These are phyloP conservation scores for Sternotherus odoratus DNA, from an alignment of 2,797 vertebrate genomes.

Conservation along the genomic window DNA sequence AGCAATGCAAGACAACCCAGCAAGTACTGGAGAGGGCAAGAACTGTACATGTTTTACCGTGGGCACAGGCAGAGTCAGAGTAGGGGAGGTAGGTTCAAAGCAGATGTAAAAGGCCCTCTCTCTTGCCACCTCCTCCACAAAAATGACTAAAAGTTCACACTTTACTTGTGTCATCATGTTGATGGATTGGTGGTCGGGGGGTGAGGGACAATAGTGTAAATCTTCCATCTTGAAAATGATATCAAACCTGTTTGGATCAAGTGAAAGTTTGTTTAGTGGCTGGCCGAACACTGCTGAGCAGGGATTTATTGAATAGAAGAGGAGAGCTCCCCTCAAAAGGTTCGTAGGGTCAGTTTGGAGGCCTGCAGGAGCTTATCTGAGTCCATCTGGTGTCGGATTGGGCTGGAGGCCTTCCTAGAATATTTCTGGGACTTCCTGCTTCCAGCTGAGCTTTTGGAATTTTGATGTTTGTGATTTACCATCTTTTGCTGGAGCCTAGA, in stretches of 20 bases:
- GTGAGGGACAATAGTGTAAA: not conserved
- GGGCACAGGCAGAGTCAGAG: not conserved
- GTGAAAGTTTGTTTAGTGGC: not conserved
- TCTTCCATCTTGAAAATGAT: not conserved
- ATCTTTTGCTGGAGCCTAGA: not conserved
- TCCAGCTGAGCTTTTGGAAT: not conserved
- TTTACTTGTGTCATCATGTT: not conserved
- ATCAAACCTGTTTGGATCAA: not conserved
- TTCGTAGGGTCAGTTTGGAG: not conserved
- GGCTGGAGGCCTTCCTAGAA: not conserved
- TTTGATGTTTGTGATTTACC: not conserved
- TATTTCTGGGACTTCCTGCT: conserved; percentile 4
- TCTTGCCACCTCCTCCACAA: conserved; percentile 13
- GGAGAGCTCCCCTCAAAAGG: not conserved
- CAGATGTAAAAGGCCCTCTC: not conserved
- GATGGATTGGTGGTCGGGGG: not conserved
- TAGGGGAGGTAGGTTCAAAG: conserved; percentile 35
- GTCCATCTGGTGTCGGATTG: not conserved
- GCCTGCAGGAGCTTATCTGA: not conserved
- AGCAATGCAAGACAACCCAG: conserved; percentile 38
- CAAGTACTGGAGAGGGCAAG: not conserved
- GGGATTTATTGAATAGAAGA: not conserved
- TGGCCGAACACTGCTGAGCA: not conserved
- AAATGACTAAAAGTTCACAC: not conserved
- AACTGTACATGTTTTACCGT: not conserved